phyloP scores from a whole-genome alignment of 2,888 invertebrate species.

The Oscheius sp. region DNA sequence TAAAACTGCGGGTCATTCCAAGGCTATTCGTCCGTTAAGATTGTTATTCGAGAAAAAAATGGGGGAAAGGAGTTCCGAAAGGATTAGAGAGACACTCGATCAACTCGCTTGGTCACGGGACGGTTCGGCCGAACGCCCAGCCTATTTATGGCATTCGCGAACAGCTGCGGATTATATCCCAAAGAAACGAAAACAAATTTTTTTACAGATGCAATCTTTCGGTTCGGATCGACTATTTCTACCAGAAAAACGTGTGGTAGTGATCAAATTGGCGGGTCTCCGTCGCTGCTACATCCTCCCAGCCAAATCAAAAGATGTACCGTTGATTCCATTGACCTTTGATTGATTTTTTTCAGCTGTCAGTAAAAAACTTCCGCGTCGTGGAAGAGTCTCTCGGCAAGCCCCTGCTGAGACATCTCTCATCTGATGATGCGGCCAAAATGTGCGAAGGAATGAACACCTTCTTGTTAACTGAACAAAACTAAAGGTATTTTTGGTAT shows the following conservation, averaged over 20 bases:
- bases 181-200: no score
- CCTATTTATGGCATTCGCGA: slow-evolving; percentile 19
- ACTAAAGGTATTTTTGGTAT: background rate
- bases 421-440: slow-evolving; percentile 11
- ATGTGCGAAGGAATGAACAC: slow-evolving; percentile 23
- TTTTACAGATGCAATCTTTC: slow-evolving; percentile 20
- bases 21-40: no score
- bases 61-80: background rate
- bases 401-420: slow-evolving; percentile 16
- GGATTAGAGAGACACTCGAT: slow-evolving; percentile 19
- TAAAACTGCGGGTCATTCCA: no score
- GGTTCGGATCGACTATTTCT: slow-evolving; percentile 21
- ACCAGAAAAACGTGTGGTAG: slow-evolving; percentile 35
- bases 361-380: slow-evolving; percentile 20
- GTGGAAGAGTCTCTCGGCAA: slow-evolving; percentile 10
- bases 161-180: background rate
- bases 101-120: slow-evolving; percentile 15
- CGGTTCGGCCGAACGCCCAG: slow-evolving; percentile 15
- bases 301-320: slow-evolving; percentile 2
- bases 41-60: no score
- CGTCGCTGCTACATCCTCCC: slow-evolving; percentile 44
- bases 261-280: slow-evolving; percentile 35
- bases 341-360: background rate
- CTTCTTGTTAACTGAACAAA: slow-evolving; percentile 13
- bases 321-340: background rate